A percentile compares a stretch with the other conserved stretches of the same genome.
Evolutionary conservation across 2,797 vertebrate genomes (phyloP).

Genomic region (Acanthis flammea): DNA sequence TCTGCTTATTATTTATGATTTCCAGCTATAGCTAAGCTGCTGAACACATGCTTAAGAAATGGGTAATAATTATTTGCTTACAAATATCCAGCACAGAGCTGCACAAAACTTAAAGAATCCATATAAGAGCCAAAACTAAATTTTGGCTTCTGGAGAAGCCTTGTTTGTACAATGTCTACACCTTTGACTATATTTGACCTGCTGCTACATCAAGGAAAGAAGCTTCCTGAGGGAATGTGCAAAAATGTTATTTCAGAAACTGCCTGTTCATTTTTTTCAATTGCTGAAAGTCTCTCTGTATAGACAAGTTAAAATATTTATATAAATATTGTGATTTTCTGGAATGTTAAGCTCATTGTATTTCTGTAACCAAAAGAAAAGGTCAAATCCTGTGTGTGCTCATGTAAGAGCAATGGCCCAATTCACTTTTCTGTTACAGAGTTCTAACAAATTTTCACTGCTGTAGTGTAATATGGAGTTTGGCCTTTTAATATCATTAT

Average conservation of each 20-base stretch:
- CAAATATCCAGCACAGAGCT: neutral
- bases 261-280: neutral
- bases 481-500: neutral
- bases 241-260: neutral
- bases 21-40: neutral
- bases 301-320: neutral
- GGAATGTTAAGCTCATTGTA: neutral
- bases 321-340: neutral
- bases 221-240: neutral
- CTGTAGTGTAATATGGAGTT: neutral
- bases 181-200: neutral
- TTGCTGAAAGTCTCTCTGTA: neutral
- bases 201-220: neutral
- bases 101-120: neutral
- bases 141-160: neutral
- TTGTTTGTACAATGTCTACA: neutral
- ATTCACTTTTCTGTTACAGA: neutral
- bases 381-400: neutral
- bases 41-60: neutral
- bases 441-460: neutral
- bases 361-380: constrained; percentile 9
- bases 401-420: neutral
- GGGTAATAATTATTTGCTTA: neutral
- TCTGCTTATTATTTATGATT: neutral
- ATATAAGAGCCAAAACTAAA: neutral